Evolutionary conservation across 1,140 invertebrate species (phyloP), one percentile per base, ranked within the genome.

Genomic region (Antheraea mylitta): DNA sequence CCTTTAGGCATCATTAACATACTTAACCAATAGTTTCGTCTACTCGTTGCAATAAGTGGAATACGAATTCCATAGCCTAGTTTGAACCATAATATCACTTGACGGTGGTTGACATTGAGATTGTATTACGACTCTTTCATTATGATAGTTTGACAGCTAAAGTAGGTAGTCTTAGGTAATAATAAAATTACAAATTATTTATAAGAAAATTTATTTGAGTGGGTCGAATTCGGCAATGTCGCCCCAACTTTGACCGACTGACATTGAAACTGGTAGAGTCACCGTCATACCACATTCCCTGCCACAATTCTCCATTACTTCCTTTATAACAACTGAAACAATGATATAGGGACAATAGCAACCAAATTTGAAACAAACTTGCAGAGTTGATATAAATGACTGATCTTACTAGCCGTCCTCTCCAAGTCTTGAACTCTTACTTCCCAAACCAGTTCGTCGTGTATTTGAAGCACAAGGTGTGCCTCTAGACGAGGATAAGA

Each of bases 371-470:
- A 30, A 30, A 30, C 22, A 30, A 4, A 30, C 22, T 30, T n/a
- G n/a, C 22, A 1, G 22, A 30, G 22, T 30, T 2, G 4, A 30
- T 42, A 2, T 42, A 42, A 42, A 42, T 42, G 7, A 42, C 7
- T 42, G 7, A 3, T 6, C 10, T 13, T 60, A 90, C 91, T 79
- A 22, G 81, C 84, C 0, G 85, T 84, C 7, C 13, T n/a, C 0
- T 69, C 16, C 66, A 90, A 22, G 16, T 87, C 37, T 0, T 67
- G 53, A 3, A 76, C 64, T 7, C 22, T 59, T 38, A 94, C 88
- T 76, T 94, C 94, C 90, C 93, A 93, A 16, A 94, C 80, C 18
- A 94, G 81, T 80, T 95, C 94, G 87, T 95, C 94, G 82, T 95
- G 94, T 64, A 95, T 93, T 77, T 94, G 94, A 64, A 94, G 85